Evolutionary conservation across 2,888 invertebrate species (phyloP).

Genomic region (Unio delphinus): DNA sequence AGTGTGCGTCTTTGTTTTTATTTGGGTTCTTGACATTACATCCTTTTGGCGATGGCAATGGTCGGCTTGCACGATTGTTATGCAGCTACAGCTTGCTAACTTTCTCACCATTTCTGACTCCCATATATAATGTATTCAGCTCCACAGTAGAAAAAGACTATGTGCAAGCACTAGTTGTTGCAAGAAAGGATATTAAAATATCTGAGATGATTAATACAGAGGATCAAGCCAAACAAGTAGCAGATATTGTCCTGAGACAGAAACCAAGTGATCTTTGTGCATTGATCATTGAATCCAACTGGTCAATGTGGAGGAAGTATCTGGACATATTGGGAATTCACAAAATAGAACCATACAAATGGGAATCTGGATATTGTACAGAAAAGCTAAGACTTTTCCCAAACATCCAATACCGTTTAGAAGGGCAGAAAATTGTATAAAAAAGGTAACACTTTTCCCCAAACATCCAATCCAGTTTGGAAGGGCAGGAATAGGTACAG

Average conservation of each 20-base stretch:
- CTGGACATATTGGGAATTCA: background rate
- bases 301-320: constrained; percentile 9
- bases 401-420: too few relatives aligned
- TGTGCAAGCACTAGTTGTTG: constrained; percentile 10
- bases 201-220: background rate
- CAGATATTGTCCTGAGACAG: constrained; percentile 1
- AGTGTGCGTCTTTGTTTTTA: constrained; percentile 8
- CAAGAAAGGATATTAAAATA: background rate
- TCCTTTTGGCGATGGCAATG: constrained; percentile 16
- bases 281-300: constrained; percentile 11
- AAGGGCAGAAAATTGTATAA: too few relatives aligned
- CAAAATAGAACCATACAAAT: constrained; percentile 1
- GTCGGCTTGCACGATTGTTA: constrained; percentile 10
- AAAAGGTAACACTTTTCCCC: too few relatives aligned
- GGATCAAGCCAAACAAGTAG: background rate
- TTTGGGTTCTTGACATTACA: constrained; percentile 11
- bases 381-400: background rate
- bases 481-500: too few relatives aligned
- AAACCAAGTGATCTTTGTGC: constrained; percentile 12
- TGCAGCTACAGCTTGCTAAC: constrained; percentile 10
- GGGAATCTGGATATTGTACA: background rate
- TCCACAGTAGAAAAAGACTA: constrained; percentile 10
- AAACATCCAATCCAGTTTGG: too few relatives aligned
- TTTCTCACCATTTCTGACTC: constrained; percentile 16
- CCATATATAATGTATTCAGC: constrained; percentile 17